A percentile compares a stretch with the other conserved stretches of the same genome.
phyloP scores from a whole-genome alignment of 2,888 invertebrate species.

The Labia minor region DNA sequence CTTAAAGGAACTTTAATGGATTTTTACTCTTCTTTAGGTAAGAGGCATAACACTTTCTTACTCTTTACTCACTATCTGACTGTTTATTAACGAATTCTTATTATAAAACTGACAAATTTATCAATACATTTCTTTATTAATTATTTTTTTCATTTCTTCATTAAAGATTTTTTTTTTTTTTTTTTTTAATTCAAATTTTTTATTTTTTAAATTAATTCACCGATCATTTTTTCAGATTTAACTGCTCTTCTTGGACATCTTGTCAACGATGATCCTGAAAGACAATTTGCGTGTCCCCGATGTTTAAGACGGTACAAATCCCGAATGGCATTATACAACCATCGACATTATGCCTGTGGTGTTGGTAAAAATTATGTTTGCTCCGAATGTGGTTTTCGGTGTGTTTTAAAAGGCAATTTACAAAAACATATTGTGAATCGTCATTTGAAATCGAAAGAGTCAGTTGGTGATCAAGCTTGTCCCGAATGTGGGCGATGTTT shows the following conservation, averaged over 20 bases:
- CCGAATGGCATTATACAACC: slow-evolving; percentile 21
- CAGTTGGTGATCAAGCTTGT: background rate
- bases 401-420: background rate
- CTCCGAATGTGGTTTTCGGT: background rate
- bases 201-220: background rate
- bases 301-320: slow-evolving; percentile 22
- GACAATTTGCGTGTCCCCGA: slow-evolving; percentile 8
- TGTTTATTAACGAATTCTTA: too few relatives aligned
- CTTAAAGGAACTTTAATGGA: too few relatives aligned
- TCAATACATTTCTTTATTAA: too few relatives aligned
- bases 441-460: background rate
- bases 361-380: background rate
- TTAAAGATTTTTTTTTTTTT: background rate
- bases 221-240: background rate
- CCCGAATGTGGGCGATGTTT: background rate
- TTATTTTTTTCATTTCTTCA: too few relatives aligned
- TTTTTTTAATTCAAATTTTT: background rate
- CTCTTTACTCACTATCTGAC: too few relatives aligned
- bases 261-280: background rate
- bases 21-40: too few relatives aligned
- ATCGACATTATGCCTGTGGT: slow-evolving; percentile 27
- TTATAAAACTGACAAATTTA: too few relatives aligned
- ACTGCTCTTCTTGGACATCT: background rate
- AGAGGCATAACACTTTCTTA: too few relatives aligned
- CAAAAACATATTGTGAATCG: background rate